These are phyloP conservation scores for Copsychus sechellarum DNA, from an alignment of 2,113 vertebrate genomes.

Conservation along the genomic window DNA sequence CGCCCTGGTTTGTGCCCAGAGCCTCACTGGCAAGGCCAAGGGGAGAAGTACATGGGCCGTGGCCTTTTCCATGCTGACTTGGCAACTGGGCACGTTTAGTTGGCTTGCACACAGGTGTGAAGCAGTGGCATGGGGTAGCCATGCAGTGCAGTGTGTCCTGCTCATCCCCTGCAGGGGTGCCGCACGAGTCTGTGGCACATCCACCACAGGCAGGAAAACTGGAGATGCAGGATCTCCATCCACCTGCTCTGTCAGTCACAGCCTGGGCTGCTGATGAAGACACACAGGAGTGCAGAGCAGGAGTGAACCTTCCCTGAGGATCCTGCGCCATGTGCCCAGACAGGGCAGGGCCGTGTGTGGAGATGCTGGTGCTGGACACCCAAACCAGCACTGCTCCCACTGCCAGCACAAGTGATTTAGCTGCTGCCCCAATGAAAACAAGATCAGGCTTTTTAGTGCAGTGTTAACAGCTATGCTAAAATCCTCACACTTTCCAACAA, in stretches of 20 bases:
- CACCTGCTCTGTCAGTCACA: not conserved
- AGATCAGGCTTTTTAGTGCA: slow-evolving; percentile 35
- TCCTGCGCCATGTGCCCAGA: not conserved
- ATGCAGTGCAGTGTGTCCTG: not conserved
- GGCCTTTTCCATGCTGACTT: not conserved
- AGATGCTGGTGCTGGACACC: not conserved
- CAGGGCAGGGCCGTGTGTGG: rapidly evolving
- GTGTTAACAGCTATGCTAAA: slow-evolving; percentile 67
- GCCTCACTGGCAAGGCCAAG: not conserved
- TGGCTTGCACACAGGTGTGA: rapidly evolving
- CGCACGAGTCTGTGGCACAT: too few species aligned
- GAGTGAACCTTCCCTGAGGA: rapidly evolving
- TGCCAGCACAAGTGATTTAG: not conserved
- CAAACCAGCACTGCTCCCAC: not conserved
- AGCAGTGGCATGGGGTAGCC: not conserved
- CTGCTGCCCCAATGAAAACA: slow-evolving; percentile 43
- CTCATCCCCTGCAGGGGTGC: not conserved
- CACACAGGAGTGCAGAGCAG: rapidly evolving
- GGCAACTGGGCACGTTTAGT: not conserved
- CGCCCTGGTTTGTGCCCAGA: not conserved
- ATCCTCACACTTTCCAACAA: slow-evolving; percentile 66
- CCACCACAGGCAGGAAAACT: not conserved
- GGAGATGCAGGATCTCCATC: not conserved
- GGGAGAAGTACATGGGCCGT: not conserved
- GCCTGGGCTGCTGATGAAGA: not conserved